Conservation (phyloP, 2,113 vertebrate species). For the Indicator indicator region DNA sequence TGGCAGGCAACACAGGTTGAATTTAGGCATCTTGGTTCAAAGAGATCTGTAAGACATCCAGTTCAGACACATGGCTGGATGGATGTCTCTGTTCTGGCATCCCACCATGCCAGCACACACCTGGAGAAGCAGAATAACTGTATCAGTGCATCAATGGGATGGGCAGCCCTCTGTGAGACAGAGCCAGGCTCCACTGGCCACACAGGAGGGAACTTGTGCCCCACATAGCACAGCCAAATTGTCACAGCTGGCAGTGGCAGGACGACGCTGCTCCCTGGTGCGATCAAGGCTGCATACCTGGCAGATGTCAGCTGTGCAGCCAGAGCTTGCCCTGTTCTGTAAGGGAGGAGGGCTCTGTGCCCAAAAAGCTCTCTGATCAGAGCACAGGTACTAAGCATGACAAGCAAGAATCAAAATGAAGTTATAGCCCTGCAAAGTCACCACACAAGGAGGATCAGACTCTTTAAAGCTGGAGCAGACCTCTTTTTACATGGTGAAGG, state of each 20-base stretch:
- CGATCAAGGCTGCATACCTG: not conserved
- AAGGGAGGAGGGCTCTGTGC: accelerated
- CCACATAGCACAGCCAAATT: accelerated
- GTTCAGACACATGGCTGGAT: not conserved
- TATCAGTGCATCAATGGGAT: not conserved
- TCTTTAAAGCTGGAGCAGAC: not conserved
- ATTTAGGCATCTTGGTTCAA: not conserved
- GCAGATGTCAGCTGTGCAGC: not conserved
- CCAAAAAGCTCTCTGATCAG: not conserved
- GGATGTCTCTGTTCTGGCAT: not conserved
- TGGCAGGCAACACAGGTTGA: not conserved
- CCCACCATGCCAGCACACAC: not conserved
- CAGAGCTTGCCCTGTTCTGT: not conserved
- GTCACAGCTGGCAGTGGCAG: not conserved
- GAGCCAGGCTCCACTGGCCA: not conserved
- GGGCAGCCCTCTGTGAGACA: not conserved
- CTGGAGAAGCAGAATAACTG: not conserved
- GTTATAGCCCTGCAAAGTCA: not conserved
- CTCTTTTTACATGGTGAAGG: not conserved
- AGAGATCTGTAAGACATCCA: not conserved
- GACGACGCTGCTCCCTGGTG: accelerated
- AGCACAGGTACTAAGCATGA: not conserved
- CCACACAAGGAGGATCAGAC: not conserved
- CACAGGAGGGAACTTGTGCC: accelerated
- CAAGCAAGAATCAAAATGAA: not conserved